Conservation (phyloP, 2,797 vertebrate genomes). For the Lithobates sylvaticus region DNA sequence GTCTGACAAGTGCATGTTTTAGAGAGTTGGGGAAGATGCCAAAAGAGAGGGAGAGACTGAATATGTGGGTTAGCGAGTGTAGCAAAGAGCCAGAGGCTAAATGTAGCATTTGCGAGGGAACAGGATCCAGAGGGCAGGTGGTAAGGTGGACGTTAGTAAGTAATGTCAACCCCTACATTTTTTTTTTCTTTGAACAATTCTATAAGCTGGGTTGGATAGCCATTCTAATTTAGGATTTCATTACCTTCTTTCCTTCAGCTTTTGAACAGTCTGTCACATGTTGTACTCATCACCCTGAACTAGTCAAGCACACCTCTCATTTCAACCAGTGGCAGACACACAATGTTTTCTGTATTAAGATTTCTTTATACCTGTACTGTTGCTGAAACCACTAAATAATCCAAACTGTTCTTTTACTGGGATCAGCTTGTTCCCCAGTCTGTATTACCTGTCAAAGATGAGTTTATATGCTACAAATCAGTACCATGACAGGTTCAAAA, state of each 20-base stretch:
- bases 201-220: slow-evolving; percentile 66
- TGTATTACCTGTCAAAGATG: slow-evolving; percentile 38
- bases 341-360: slow-evolving; percentile 32
- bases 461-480: slow-evolving; percentile 24
- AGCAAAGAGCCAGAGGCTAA: too few relatives aligned
- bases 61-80: too few relatives aligned
- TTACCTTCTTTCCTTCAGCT: slow-evolving; percentile 68
- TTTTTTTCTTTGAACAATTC: slow-evolving; percentile 53
- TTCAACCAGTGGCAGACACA: slow-evolving; percentile 29
- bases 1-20: too few relatives aligned
- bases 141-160: too few relatives aligned
- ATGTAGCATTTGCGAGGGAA: too few relatives aligned
- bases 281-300: slow-evolving; percentile 65
- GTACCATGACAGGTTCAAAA: neutral
- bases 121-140: too few relatives aligned
- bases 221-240: slow-evolving; percentile 74
- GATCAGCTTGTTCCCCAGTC: slow-evolving; percentile 37
- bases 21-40: too few relatives aligned
- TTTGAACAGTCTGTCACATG: slow-evolving; percentile 69
- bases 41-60: too few relatives aligned
- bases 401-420: neutral
- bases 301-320: slow-evolving; percentile 60
- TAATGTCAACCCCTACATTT: slow-evolving; percentile 48
- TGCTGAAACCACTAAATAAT: slow-evolving; percentile 26
- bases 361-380: slow-evolving; percentile 17